phyloP scores from a whole-genome alignment of 1,140 invertebrate genomes.

The Agrilus planipennis region DNA sequence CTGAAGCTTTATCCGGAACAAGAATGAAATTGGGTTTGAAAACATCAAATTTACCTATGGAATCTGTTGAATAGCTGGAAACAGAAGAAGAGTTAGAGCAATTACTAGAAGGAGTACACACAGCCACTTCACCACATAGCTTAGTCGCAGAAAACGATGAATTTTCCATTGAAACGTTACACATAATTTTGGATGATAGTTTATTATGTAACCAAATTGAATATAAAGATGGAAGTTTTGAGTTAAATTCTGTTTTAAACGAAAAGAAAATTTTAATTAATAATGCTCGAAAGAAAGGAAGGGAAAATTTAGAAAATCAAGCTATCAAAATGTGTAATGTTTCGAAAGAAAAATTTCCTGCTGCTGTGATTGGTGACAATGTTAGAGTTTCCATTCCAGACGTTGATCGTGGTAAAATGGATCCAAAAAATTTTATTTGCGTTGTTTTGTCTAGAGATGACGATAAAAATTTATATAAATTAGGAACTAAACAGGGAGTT shows the following conservation, averaged over 20 bases:
- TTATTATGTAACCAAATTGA: too few species aligned
- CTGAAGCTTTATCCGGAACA: constrained; percentile 18
- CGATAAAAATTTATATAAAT: constrained; percentile 3
- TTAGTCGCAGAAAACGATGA: neutral
- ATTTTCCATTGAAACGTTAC: too few species aligned
- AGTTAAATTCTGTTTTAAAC: too few species aligned
- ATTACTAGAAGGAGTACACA: constrained; percentile 1
- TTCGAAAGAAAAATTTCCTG: neutral
- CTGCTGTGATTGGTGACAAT: constrained; percentile 1
- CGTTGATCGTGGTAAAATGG: constrained; percentile 5
- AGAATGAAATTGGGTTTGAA: constrained; percentile 1
- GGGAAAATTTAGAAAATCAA: too few species aligned
- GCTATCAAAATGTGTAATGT: too few species aligned
- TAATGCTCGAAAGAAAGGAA: neutral
- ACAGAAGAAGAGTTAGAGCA: constrained; percentile 1
- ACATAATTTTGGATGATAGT: too few species aligned
- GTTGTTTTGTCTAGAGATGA: constrained; percentile 4
- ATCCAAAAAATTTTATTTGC: constrained; percentile 1
- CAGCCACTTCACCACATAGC: neutral
- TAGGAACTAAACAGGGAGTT: too few species aligned
- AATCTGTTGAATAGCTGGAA: constrained; percentile 1
- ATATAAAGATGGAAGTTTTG: too few species aligned
- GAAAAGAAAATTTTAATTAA: constrained; percentile 1
- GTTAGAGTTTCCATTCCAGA: constrained; percentile 6
- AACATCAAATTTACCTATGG: constrained; percentile 1